Evolutionary conservation across 2,113 vertebrate genomes (phyloP).

Genomic region (Anoura caudifer): DNA sequence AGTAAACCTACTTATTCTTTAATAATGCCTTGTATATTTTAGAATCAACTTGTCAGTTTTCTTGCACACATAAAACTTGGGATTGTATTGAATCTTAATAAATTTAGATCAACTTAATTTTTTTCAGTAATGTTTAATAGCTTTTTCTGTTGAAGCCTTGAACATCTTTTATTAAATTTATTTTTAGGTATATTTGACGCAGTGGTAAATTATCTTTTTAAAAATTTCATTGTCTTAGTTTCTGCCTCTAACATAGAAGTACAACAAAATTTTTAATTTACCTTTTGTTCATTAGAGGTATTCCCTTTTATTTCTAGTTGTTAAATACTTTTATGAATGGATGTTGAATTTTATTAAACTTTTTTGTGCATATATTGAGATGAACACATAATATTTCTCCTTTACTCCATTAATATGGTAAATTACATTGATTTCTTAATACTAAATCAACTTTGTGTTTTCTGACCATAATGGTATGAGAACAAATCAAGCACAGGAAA

Average conservation of each 20-base stretch:
- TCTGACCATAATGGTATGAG: too few species aligned
- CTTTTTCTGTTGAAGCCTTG: neutral
- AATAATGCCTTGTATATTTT: neutral
- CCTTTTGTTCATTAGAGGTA: neutral
- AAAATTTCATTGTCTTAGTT: neutral
- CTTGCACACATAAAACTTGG: too few species aligned
- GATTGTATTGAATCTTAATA: neutral
- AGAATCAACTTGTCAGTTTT: neutral
- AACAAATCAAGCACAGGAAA: too few species aligned
- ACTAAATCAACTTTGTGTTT: neutral
- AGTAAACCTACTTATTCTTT: neutral
- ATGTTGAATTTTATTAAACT: too few species aligned
- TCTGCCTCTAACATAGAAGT: neutral
- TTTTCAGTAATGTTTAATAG: neutral
- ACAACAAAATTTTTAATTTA: neutral
- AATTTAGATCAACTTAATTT: neutral
- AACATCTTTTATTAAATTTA: neutral
- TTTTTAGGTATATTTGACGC: neutral
- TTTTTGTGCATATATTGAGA: too few species aligned
- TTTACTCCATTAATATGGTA: too few species aligned
- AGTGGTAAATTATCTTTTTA: neutral
- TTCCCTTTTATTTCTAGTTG: neutral
- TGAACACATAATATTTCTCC: too few species aligned
- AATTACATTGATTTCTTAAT: neutral
- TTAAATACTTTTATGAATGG: neutral